Percentiles rank a stretch among this genome's conserved stretches.
Conservation (phyloP, 2,797 vertebrate species). For the Xenentodon cancila region DNA sequence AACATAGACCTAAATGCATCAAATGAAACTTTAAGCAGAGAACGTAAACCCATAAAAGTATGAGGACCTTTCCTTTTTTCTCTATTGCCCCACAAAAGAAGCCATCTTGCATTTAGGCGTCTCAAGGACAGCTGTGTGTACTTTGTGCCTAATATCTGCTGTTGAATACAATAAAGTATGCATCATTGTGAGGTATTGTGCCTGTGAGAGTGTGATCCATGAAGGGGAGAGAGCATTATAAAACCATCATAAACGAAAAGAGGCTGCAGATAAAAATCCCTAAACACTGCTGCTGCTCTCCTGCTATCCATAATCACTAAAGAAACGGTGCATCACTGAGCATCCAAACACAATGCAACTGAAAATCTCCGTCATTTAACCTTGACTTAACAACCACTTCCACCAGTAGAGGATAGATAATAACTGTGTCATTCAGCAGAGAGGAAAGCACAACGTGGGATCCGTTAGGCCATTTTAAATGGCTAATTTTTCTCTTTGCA, state of each 20-base stretch:
- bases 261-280: conserved; percentile 58
- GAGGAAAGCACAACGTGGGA: conserved; percentile 31
- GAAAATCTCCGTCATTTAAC: conserved; percentile 56
- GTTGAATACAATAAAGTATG: conserved; percentile 62
- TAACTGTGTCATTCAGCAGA: conserved; percentile 32
- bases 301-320: conserved; percentile 53
- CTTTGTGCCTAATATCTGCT: conserved; percentile 64
- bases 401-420: conserved; percentile 37
- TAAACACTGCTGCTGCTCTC: conserved; percentile 55
- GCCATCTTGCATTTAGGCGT: conserved; percentile 11
- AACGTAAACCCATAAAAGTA: too few relatives aligned
- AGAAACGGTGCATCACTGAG: conserved; percentile 48
- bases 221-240: conserved; percentile 70
- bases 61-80: conserved; percentile 21
- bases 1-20: conserved; percentile 10
- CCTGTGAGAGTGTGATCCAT: conserved; percentile 65
- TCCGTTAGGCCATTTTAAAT: conserved; percentile 21
- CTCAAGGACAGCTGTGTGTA: conserved; percentile 47
- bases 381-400: conserved; percentile 62
- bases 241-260: conserved; percentile 70
- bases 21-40: background rate
- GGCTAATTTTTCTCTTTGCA: conserved; percentile 19
- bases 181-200: conserved; percentile 44
- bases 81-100: conserved; percentile 29
- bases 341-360: conserved; percentile 37